Conservation (phyloP, 2,113 vertebrate species). For the Aptenodytes patagonicus region DNA sequence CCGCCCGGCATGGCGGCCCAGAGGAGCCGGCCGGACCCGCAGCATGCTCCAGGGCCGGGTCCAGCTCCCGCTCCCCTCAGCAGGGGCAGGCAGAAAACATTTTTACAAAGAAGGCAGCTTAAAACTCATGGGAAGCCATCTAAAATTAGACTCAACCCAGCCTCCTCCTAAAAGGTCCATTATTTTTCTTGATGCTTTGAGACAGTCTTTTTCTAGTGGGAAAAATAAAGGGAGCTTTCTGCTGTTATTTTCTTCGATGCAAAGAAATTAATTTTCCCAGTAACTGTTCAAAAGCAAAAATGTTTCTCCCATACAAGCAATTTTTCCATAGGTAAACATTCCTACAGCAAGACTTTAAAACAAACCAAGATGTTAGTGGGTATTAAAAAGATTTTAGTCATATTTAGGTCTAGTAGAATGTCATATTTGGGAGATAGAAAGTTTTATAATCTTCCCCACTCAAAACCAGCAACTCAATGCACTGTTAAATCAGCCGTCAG, state of each 20-base stretch:
- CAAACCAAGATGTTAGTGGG: not conserved
- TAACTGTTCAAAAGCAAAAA: not conserved
- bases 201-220: not conserved
- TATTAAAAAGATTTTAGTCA: not conserved
- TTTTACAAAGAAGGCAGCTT: too few species aligned
- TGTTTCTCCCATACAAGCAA: not conserved
- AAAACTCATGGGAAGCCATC: not conserved
- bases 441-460: not conserved
- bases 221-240: not conserved
- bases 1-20: too few species aligned
- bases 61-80: not conserved
- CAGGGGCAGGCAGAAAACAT: rapidly evolving
- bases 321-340: not conserved
- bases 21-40: not conserved
- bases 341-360: not conserved
- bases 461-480: not conserved
- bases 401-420: not conserved
- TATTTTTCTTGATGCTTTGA: not conserved
- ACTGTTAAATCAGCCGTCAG: not conserved
- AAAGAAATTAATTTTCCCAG: not conserved
- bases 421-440: not conserved
- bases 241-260: not conserved
- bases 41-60: too few species aligned
- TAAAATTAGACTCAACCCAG: not conserved
- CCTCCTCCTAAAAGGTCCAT: not conserved